phyloP scores from a whole-genome alignment of 2,113 vertebrate genomes.

The Triplophysa rosa region DNA sequence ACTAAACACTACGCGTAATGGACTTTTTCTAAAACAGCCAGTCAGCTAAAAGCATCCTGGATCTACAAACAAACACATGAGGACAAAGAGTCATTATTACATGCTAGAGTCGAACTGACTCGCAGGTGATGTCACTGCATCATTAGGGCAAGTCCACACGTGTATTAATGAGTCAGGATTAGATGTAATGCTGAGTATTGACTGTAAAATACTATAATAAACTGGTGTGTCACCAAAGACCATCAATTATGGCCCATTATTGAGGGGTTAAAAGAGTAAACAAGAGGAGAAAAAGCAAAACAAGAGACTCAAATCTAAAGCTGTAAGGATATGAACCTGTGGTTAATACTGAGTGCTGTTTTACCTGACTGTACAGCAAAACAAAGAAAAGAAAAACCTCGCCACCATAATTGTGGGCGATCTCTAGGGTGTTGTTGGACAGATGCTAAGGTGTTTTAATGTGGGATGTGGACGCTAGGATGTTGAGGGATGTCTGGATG shows the following conservation, averaged over 20 bases:
- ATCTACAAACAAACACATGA: constrained; percentile 42
- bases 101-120: neutral
- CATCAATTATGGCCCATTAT: constrained; percentile 35
- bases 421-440: neutral
- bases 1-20: neutral
- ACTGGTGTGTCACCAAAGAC: constrained; percentile 9
- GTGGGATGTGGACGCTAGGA: too few relatives aligned
- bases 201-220: constrained; percentile 44
- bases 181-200: constrained; percentile 31
- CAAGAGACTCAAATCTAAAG: constrained; percentile 4
- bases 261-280: constrained; percentile 4
- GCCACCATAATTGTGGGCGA: neutral
- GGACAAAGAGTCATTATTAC: constrained; percentile 46
- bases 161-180: constrained; percentile 11
- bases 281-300: constrained; percentile 16
- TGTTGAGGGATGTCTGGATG: too few relatives aligned
- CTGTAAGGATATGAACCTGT: neutral
- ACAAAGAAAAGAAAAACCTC: neutral
- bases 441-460: too few relatives aligned
- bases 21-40: constrained; percentile 34
- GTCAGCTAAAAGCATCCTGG: constrained; percentile 50
- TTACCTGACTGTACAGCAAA: neutral
- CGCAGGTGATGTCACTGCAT: constrained; percentile 43
- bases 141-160: constrained; percentile 45
- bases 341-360: neutral